Base-by-base conservation (phyloP, 2,888 invertebrate species). In the Proisotoma minuta region DNA sequence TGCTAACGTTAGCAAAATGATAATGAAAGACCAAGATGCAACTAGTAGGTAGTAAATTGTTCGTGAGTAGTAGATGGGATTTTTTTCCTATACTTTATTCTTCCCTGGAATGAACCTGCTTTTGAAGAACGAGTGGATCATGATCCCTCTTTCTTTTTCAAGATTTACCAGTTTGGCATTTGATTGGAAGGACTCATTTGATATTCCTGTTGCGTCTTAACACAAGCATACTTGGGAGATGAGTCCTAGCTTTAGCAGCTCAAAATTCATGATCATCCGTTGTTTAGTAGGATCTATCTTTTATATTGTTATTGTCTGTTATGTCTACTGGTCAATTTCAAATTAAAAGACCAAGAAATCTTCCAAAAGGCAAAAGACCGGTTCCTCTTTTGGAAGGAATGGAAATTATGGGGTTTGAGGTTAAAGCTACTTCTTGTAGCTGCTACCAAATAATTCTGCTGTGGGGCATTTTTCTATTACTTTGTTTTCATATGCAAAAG, bases 1-100 rank as follows among this genome's bases (percentile, higher is more conserved):
- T 66, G 66, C 63, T 62, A 66, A 66, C 63, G 62, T 66, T 62
- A 63, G 66, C 66, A 52, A 51, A 51, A 51, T 51, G 27, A 27
- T 51, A 51, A 51, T 51, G 27, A 51, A 51, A 51, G 51, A 26
- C 8, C 28, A 26, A n/a, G 26, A 51, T 43, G 43, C 43, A 43
- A 43, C 43, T n/a, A 20, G 43, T 43, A 43, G n/a, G 10, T 43
- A n/a, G 18, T 43, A 43, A 12, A 18, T 43, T 15, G 43, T 43
- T 43, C 18, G 43, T 43, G 43, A 43, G 20, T 15, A 18, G 43
- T 43, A 43, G 43, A 43, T 43, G 43, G 20, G 43, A 43, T 43
- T 43, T 43, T 43, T 43, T 43, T 20, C 20, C 18, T n/a, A n/a
- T 43, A n/a, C 20, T 43, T 43, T 43, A 15, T 20, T 43, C 20